Conservation (phyloP, 2,888 invertebrate genomes). For the Leptinotarsa juncta region DNA sequence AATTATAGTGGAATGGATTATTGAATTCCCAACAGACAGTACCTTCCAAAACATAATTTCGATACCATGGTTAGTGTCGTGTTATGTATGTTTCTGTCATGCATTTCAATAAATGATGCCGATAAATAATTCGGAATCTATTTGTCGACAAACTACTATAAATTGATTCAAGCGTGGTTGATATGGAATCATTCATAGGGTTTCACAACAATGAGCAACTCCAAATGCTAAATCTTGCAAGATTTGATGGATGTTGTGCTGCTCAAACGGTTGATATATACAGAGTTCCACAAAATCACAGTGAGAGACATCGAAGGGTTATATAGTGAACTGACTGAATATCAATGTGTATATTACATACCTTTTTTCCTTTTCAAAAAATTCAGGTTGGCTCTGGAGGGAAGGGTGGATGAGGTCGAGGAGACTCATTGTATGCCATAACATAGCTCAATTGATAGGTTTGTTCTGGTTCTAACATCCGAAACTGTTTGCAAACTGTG, state of each 20-base stretch:
- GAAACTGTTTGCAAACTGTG: too few species aligned
- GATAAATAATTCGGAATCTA: constrained; percentile 15
- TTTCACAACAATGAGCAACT: constrained; percentile 24
- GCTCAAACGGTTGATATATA: background rate
- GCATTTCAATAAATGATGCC: background rate
- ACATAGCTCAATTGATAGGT: too few species aligned
- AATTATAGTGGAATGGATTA: background rate
- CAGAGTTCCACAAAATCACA: too few species aligned
- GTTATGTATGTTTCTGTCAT: background rate
- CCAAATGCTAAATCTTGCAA: constrained; percentile 32
- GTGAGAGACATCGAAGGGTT: too few species aligned
- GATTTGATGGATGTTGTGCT: constrained; percentile 21
- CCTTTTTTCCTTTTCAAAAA: too few species aligned
- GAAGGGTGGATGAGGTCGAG: too few species aligned
- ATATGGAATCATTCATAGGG: constrained; percentile 19
- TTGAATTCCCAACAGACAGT: background rate
- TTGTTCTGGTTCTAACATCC: too few species aligned
- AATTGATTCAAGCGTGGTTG: constrained; percentile 25
- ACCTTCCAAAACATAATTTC: background rate
- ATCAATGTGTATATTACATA: too few species aligned
- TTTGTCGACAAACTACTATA: constrained; percentile 16
- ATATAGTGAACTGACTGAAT: too few species aligned
- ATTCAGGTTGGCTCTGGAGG: too few species aligned
- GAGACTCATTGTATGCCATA: too few species aligned
- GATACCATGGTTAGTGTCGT: background rate